phyloP scores from a whole-genome alignment of 2,113 vertebrate species.

The Hassar affinis region DNA sequence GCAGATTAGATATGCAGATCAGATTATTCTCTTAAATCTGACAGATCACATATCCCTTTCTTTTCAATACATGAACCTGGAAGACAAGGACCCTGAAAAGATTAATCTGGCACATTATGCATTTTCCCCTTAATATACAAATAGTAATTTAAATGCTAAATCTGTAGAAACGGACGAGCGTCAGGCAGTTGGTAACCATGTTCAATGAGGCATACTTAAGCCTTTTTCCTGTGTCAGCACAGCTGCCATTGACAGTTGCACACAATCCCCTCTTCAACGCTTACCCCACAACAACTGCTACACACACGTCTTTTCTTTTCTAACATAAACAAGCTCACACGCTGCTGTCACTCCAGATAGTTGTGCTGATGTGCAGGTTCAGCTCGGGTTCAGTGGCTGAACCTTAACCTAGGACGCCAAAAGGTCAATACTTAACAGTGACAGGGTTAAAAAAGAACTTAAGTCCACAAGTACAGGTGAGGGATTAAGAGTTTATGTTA shows the following conservation, averaged over 20 bases:
- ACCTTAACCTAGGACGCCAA: slow-evolving; percentile 28
- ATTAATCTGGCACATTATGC: neutral
- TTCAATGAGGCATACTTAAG: slow-evolving; percentile 38
- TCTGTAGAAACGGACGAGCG: slow-evolving; percentile 17
- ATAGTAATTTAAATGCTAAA: neutral
- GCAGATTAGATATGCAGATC: no score
- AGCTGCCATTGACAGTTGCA: slow-evolving; percentile 54
- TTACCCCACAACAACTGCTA: slow-evolving; percentile 47
- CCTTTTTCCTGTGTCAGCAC: slow-evolving; percentile 50
- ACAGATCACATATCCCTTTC: neutral
- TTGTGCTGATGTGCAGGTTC: slow-evolving; percentile 38
- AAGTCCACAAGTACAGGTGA: neutral
- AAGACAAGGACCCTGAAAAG: neutral
- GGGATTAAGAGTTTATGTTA: neutral
- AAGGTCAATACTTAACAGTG: slow-evolving; percentile 21
- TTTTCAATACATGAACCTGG: neutral
- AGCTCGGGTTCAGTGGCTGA: slow-evolving; percentile 20
- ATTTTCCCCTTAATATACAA: neutral
- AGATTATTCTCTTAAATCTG: neutral
- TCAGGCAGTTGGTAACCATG: slow-evolving; percentile 31
- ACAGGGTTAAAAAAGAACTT: neutral
- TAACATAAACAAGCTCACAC: slow-evolving; percentile 45
- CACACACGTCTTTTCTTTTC: slow-evolving; percentile 48
- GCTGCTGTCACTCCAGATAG: slow-evolving; percentile 35
- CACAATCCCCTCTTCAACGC: slow-evolving; percentile 38